A percentile compares a stretch with the other conserved stretches of the same genome.
Evolutionary conservation across 1,140 invertebrate species (phyloP).

Genomic region (Coenobita brevimanus): DNA sequence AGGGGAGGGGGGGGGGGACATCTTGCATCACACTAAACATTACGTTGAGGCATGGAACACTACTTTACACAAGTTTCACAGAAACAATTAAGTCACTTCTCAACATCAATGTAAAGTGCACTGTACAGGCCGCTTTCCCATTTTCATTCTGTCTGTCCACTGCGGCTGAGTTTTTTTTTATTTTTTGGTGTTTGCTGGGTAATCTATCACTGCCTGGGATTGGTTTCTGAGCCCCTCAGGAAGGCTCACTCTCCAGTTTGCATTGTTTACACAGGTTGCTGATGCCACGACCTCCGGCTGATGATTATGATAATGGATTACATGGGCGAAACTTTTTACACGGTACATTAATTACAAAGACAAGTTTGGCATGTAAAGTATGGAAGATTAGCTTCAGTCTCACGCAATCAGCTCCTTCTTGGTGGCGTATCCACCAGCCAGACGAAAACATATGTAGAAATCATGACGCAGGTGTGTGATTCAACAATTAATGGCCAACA

Average conservation of each 20-base stretch:
- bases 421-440: not conserved
- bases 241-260: too few relatives aligned
- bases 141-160: constrained; percentile 18
- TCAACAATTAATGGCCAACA: constrained; percentile 59
- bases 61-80: constrained; percentile 65
- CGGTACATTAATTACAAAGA: constrained; percentile 62
- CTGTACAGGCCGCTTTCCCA: constrained; percentile 47
- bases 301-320: constrained; percentile 28
- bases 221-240: not conserved
- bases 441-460: not conserved
- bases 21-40: constrained; percentile 61
- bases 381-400: constrained; percentile 48
- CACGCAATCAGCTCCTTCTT: not conserved
- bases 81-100: constrained; percentile 57
- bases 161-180: too few relatives aligned
- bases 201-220: constrained; percentile 13
- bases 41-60: constrained; percentile 56
- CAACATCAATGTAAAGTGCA: constrained; percentile 55
- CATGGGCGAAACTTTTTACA: constrained; percentile 8
- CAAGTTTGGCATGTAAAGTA: constrained; percentile 65
- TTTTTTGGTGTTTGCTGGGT: too few relatives aligned
- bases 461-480: constrained; percentile 43
- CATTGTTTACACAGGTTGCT: not conserved
- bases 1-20: not conserved
- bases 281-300: not conserved